A percentile compares a stretch with the other conserved stretches of the same genome.
These are phyloP conservation scores for Corythornis leucogaster DNA, from an alignment of 2,797 vertebrate species.

Conservation along the genomic window DNA sequence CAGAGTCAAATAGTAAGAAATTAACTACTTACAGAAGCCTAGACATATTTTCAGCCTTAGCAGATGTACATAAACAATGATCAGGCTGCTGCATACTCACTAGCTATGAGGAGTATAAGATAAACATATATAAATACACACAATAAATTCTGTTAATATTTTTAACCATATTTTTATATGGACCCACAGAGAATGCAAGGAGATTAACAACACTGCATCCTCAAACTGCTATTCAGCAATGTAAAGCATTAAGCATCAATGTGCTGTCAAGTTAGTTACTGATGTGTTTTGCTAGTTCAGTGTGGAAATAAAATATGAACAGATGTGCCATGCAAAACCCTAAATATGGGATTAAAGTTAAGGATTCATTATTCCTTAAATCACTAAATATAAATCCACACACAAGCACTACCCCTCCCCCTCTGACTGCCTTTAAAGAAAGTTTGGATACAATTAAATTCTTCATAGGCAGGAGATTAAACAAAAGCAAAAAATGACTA, in stretches of 20 bases:
- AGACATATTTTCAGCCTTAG: neutral
- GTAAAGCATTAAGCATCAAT: neutral
- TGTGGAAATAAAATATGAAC: neutral
- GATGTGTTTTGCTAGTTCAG: neutral
- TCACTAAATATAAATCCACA: constrained; percentile 9
- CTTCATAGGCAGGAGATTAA: constrained; percentile 25
- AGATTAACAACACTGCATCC: neutral
- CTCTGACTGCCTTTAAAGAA: neutral
- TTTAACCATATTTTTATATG: neutral
- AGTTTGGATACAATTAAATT: constrained; percentile 46
- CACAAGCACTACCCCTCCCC: neutral
- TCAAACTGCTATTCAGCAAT: neutral
- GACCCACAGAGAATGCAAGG: neutral
- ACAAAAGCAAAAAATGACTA: constrained; percentile 28
- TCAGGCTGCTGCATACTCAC: neutral
- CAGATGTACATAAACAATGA: neutral
- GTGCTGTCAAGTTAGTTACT: neutral
- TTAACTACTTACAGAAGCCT: neutral
- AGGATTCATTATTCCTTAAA: constrained; percentile 1
- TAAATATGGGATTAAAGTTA: neutral
- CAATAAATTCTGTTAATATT: neutral
- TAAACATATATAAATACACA: too few species aligned
- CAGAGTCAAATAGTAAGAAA: neutral
- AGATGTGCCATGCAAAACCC: neutral
- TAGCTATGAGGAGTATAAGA: neutral